phyloP scores from a whole-genome alignment of 2,888 invertebrate genomes.

The Caenorhabditis sp. region DNA sequence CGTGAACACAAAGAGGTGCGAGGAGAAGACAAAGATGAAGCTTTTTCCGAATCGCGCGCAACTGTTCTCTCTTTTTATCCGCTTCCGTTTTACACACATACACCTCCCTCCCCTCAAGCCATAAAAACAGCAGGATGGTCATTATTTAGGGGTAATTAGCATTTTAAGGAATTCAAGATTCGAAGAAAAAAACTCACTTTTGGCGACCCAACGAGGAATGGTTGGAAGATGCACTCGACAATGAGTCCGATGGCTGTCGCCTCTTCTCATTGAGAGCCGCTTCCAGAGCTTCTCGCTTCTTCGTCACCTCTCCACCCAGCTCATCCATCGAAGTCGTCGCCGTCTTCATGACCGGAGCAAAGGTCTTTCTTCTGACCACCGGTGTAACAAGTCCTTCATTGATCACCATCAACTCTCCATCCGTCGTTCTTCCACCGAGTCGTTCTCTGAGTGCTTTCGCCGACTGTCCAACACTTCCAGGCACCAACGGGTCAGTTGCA shows the following conservation, averaged over 20 bases:
- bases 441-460: constrained; percentile 72
- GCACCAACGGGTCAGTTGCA: constrained; percentile 61
- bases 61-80: constrained; percentile 32
- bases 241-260: constrained; percentile 51
- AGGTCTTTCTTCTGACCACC: constrained; percentile 77
- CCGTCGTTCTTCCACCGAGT: constrained; percentile 71
- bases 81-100: constrained; percentile 41
- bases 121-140: constrained; percentile 28
- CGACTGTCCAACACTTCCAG: constrained; percentile 62
- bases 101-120: too few species aligned
- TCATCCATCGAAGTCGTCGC: constrained; percentile 38
- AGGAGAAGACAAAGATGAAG: constrained; percentile 20
- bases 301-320: constrained; percentile 50
- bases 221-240: constrained; percentile 48
- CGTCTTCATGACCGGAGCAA: constrained; percentile 52
- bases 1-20: constrained; percentile 27
- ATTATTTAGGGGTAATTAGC: constrained; percentile 46
- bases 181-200: constrained; percentile 48
- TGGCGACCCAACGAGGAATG: constrained; percentile 41
- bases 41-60: constrained; percentile 30
- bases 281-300: constrained; percentile 53
- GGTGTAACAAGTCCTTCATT: constrained; percentile 81
- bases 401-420: constrained; percentile 77
- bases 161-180: background rate
- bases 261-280: constrained; percentile 55